A percentile compares a stretch with the other conserved stretches of the same genome.
phyloP scores from a whole-genome alignment of 2,113 vertebrate genomes.

The Entelurus aequoreus region DNA sequence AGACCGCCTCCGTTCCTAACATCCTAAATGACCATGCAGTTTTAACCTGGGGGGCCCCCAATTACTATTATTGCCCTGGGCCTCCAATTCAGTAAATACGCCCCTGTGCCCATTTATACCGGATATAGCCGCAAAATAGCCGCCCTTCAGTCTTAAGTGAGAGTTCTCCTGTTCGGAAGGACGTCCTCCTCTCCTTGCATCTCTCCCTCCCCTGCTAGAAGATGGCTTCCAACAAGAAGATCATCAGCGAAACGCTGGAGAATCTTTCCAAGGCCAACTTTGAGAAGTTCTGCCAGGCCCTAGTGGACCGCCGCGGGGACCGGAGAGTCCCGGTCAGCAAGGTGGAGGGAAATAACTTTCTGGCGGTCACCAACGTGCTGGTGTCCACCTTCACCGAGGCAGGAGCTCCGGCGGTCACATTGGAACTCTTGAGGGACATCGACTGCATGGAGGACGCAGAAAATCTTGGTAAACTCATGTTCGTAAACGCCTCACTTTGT shows the following conservation, averaged over 20 bases:
- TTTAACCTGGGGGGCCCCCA: too few relatives aligned
- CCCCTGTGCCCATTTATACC: too few relatives aligned
- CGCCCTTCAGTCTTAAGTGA: too few relatives aligned
- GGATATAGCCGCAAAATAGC: too few relatives aligned
- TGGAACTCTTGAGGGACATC: constrained; percentile 10
- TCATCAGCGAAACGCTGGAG: neutral
- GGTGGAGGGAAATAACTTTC: neutral
- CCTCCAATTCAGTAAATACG: too few relatives aligned
- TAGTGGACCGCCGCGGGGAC: constrained; percentile 18
- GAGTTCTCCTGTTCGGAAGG: too few relatives aligned
- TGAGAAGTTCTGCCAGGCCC: constrained; percentile 10
- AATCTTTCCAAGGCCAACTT: constrained; percentile 1
- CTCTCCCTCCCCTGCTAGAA: neutral
- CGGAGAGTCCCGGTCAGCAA: constrained; percentile 7
- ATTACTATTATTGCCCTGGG: too few relatives aligned
- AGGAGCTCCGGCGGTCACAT: neutral
- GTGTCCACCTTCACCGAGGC: constrained; percentile 14
- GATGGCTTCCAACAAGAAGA: neutral
- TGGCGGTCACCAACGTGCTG: constrained; percentile 23
- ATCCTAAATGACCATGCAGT: too few relatives aligned
- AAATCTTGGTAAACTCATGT: neutral
- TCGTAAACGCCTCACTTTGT: too few relatives aligned
- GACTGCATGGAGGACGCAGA: neutral
- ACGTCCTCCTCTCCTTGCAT: too few relatives aligned
- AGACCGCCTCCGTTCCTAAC: too few relatives aligned